phyloP scores from a whole-genome alignment of 2,888 invertebrate genomes.

The Phrixothrix hirtus region DNA sequence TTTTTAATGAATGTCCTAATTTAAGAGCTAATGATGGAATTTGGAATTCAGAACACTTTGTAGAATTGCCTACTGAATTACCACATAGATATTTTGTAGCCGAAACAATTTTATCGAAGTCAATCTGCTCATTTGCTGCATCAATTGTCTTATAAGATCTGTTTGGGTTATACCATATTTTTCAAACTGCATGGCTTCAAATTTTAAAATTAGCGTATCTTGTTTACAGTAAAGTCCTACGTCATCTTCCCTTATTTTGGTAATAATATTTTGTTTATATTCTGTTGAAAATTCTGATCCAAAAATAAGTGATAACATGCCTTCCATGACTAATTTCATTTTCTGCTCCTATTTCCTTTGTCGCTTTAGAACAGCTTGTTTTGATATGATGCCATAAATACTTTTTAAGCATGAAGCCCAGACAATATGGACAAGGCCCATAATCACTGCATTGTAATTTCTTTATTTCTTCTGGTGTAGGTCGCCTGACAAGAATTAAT shows the following conservation, averaged over 20 bases:
- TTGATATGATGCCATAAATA: slow-evolving; percentile 9
- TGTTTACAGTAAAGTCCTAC: slow-evolving; percentile 2
- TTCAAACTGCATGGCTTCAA: slow-evolving; percentile 15
- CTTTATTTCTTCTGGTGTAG: neutral
- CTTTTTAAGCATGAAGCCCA: slow-evolving; percentile 9
- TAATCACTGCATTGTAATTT: neutral
- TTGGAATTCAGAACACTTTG: neutral
- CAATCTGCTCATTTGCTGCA: slow-evolving; percentile 10
- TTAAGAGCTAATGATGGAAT: slow-evolving; percentile 1
- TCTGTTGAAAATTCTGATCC: slow-evolving; percentile 8
- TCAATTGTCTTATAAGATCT: slow-evolving; percentile 15
- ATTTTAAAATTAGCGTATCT: slow-evolving; percentile 14
- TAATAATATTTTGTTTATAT: slow-evolving; percentile 7
- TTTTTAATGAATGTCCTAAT: too few relatives aligned
- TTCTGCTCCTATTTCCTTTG: too few relatives aligned
- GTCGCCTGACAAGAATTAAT: slow-evolving; percentile 1
- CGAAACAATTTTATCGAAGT: neutral
- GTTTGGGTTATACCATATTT: slow-evolving; percentile 17
- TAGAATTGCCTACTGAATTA: too few relatives aligned
- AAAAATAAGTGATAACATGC: too few relatives aligned
- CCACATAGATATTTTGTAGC: neutral
- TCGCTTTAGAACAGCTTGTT: too few relatives aligned
- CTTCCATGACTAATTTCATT: too few relatives aligned
- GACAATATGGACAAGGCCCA: slow-evolving; percentile 9
- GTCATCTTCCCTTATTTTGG: slow-evolving; percentile 7